Evolutionary conservation across 1,140 invertebrate species (phyloP), one percentile per base, ranked within the genome.

Genomic region (Cherax destructor): DNA sequence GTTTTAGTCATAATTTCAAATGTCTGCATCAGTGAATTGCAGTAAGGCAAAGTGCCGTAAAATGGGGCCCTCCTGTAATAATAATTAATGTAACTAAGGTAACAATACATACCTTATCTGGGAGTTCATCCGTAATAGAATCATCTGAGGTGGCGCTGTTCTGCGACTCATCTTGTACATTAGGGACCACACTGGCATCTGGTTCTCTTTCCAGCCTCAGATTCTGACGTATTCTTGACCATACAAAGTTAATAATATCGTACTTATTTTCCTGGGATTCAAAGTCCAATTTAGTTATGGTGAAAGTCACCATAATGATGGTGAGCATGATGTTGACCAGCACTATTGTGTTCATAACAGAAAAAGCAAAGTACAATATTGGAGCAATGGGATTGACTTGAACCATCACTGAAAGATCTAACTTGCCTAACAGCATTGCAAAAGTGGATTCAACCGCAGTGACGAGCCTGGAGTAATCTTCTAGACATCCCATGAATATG

Each of bases 321-420:
- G 95, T 95, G 21, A 96, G 93, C 93, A 96, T 95, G 93, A 96
- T 95, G 93, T 96, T 96, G 86, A 96, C 94, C 30, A 96, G 94
- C 77, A 96, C 94, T 88, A 96, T 95, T 16, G 94, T 95, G 78
- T 95, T 94, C 6, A 95, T 93, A 0, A 96, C 92, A 65, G 95
- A 94, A 93, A 95, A 96, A 41, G 95, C 85, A 93, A 96, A 95
- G 92, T 96, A 95, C 24, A 95, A 94, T 6, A 96, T 59, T 69
- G 95, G 95, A 1, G 95, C 93, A 9, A 95, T 81, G 9, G 95
- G 94, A n/a, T 93, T 93, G 6, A 94, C 94, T 50, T 94, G 93
- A 76, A 94, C 93, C 94, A 96, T 95, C 4, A 93, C 94, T 76
- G 95, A 94, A 92, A 96, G 95, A 87, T 93, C 81, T 91, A 93